phyloP scores from a whole-genome alignment of 2,113 vertebrate genomes.

The Rhinogobius similis region DNA sequence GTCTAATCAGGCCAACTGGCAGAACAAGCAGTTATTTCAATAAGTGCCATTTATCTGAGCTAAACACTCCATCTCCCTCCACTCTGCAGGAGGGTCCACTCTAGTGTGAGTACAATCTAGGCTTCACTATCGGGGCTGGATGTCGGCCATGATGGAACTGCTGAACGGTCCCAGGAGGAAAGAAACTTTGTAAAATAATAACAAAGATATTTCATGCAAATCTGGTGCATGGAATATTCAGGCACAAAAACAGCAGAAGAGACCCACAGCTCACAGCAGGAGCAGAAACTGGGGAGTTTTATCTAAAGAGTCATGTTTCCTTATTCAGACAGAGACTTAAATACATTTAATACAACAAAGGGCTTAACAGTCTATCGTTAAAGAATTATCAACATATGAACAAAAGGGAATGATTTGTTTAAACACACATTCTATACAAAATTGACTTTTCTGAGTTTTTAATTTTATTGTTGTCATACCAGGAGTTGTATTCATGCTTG shows the following conservation, averaged over 20 bases:
- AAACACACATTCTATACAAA: no score
- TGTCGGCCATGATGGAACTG: constrained; percentile 25
- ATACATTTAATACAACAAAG: no score
- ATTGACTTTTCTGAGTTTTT: no score
- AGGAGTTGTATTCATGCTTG: no score
- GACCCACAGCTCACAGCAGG: not conserved
- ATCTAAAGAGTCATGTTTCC: no score
- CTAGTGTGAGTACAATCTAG: constrained; percentile 15
- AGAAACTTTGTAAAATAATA: not conserved
- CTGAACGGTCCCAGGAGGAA: constrained; percentile 6
- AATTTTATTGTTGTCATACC: no score
- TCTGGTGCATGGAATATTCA: constrained; percentile 7
- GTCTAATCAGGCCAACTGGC: constrained; percentile 32
- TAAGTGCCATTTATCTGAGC: constrained; percentile 37
- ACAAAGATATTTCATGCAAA: constrained; percentile 17
- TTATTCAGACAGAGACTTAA: not conserved
- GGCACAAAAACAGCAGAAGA: no score
- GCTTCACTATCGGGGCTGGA: constrained; percentile 11
- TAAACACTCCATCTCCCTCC: constrained; percentile 8
- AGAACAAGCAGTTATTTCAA: constrained; percentile 32
- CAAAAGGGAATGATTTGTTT: no score
- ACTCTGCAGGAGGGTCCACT: not conserved
- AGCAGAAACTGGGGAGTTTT: not conserved
- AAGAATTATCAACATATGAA: no score
- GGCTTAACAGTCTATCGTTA: no score